Conservation (phyloP, 2,797 vertebrate genomes). For the Acanthornis magna region DNA sequence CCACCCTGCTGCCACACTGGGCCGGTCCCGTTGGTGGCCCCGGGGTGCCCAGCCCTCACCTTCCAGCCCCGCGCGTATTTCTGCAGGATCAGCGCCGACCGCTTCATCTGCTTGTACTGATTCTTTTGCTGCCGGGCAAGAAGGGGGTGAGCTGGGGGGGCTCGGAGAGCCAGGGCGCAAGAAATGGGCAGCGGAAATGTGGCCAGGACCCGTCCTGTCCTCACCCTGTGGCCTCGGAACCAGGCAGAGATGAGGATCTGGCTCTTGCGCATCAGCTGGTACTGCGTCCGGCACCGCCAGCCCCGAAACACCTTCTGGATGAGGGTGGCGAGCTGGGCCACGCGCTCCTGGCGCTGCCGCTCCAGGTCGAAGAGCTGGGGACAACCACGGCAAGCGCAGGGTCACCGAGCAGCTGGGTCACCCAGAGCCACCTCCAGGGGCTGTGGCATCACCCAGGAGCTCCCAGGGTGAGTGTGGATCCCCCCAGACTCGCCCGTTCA, state of each 20-base stretch:
- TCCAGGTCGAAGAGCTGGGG: constrained; percentile 78
- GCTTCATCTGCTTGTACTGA: constrained; percentile 64
- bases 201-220: not conserved
- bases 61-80: constrained; percentile 77
- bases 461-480: rapidly evolving
- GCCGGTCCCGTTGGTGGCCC: rapidly evolving
- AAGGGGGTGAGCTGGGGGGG: rapidly evolving
- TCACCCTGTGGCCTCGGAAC: constrained; percentile 75
- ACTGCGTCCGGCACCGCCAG: constrained; percentile 71
- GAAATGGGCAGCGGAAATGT: rapidly evolving
- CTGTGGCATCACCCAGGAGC: not conserved
- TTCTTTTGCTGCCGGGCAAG: constrained; percentile 70
- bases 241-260: constrained; percentile 78
- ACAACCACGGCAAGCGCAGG: rapidly evolving
- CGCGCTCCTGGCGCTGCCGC: constrained; percentile 49
- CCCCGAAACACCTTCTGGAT: constrained; percentile 76
- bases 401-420: not conserved
- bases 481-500: rapidly evolving
- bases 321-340: constrained; percentile 68
- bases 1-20: not conserved
- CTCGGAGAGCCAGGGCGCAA: rapidly evolving
- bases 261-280: constrained; percentile 77
- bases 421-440: not conserved
- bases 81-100: constrained; percentile 67
- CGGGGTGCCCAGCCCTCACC: constrained; percentile 48